phyloP scores from a whole-genome alignment of 2,888 invertebrate species.

The Odontomyia ornata region DNA sequence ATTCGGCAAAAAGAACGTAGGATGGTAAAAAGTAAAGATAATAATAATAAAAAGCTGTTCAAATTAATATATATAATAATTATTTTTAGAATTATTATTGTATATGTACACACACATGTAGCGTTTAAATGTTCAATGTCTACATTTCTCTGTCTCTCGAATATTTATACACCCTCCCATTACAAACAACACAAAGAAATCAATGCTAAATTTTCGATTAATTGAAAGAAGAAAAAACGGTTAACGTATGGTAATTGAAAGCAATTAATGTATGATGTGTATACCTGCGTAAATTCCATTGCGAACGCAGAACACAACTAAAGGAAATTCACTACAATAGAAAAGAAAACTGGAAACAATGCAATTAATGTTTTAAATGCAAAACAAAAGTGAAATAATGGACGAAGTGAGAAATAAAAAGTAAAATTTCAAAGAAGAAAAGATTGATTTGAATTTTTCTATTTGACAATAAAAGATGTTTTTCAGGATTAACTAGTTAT shows the following conservation, averaged over 20 bases:
- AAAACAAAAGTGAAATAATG: slow-evolving; percentile 10
- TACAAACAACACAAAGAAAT: neutral
- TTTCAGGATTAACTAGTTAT: too few species aligned
- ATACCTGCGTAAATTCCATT: slow-evolving; percentile 8
- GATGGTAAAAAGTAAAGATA: neutral
- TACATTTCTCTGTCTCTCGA: slow-evolving; percentile 42
- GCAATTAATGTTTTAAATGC: slow-evolving; percentile 22
- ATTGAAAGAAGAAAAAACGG: neutral
- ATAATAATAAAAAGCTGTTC: slow-evolving; percentile 14
- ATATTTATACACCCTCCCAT: slow-evolving; percentile 34
- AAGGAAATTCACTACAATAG: slow-evolving; percentile 2
- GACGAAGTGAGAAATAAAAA: slow-evolving; percentile 28
- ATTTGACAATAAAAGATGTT: too few species aligned
- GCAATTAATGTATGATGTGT: neutral
- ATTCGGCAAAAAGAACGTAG: neutral
- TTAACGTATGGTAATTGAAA: neutral
- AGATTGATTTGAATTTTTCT: neutral
- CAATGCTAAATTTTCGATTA: neutral
- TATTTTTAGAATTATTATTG: slow-evolving; percentile 40
- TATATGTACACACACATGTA: slow-evolving; percentile 34
- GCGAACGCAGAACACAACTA: slow-evolving; percentile 2
- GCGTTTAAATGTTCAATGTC: slow-evolving; percentile 39
- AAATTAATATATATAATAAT: slow-evolving; percentile 33
- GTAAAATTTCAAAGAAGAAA: slow-evolving; percentile 3
- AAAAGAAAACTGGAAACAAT: slow-evolving; percentile 11